Evolutionary conservation across 2,888 invertebrate genomes (phyloP), one percentile per base, ranked within the genome.

Genomic region (Conus canariensis): DNA sequence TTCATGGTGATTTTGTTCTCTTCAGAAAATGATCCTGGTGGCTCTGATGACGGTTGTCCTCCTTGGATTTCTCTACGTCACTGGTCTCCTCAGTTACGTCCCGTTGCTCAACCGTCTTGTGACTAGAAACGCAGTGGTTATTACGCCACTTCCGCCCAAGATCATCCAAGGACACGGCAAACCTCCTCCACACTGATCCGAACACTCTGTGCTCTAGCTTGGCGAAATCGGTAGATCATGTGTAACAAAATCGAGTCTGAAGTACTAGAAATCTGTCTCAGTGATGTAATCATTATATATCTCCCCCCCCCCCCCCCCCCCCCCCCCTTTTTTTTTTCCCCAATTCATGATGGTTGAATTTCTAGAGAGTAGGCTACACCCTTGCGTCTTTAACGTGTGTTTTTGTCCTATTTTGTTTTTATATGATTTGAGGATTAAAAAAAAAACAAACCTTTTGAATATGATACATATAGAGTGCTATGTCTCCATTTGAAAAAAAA

Each of bases 21-120:
- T 6, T 22, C 85, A 85, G 85, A 85, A 64, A 2, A 30, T 59
- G 64, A 14, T 64, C 16, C 5, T 30, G 14, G 0, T 83, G 58
- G 60, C 60, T 12, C 60, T 64, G 7, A 9, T 85, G 14, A 12
- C 14, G 7, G 14, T 85, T 7, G 59, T 30, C 30, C 25, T 85
- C 12, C 60, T 85, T 14, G 85, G 60, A 3, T 60, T 85, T 8
- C 85, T 85, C 12, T 85, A 85, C 25, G 60, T 85, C 8, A 85
- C 85, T 7, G 85, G 85, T n/a, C 85, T 85, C 25, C 14, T 85
- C 56, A 22, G 64, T 85, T 85, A 85, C 64, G 60, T 85, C 85
- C 85, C 85, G 60, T 85, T 85, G 64, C 85, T 85, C 25, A 85
- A 85, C 60, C 85, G 85, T 12, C 59, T 85, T 5, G 64, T 60